Percentiles rank a stretch among this genome's conserved stretches.
Conservation (phyloP, 2,888 invertebrate species). For the Metopia argyrocephala region DNA sequence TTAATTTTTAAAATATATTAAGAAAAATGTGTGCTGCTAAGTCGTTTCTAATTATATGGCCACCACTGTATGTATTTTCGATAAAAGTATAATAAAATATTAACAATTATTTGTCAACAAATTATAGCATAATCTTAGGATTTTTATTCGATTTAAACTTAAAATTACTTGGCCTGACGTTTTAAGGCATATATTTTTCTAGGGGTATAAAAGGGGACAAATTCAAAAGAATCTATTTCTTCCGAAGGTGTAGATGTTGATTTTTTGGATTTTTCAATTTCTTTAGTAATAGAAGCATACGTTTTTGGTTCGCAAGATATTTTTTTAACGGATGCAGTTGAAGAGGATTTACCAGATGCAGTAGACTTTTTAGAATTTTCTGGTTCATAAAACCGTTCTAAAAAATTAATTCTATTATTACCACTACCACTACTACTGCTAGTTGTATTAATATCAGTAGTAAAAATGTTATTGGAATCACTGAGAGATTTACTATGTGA, state of each 20-base stretch:
- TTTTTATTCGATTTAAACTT: background rate
- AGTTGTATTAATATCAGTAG: background rate
- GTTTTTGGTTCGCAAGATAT: background rate
- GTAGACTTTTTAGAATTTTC: background rate
- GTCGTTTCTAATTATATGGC: no score
- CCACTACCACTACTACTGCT: background rate
- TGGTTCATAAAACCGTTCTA: conserved; percentile 43
- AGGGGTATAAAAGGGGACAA: conserved; percentile 40
- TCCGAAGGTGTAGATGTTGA: background rate
- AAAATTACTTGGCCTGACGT: conserved; percentile 42
- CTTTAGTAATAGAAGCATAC: conserved; percentile 48
- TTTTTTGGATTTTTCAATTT: conserved; percentile 19
- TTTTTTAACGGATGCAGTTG: no score
- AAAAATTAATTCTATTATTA: conserved; percentile 19
- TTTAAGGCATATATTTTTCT: conserved; percentile 47
- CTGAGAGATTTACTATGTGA: background rate
- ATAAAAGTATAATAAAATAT: no score
- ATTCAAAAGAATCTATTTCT: background rate
- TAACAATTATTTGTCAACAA: no score
- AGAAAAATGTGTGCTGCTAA: no score
- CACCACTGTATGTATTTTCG: no score
- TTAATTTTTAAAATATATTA: no score
- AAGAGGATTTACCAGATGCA: background rate
- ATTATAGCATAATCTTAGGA: background rate
- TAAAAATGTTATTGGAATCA: background rate